Evolutionary conservation across 2,888 invertebrate genomes (phyloP).

Genomic region (Plebejus melissa): DNA sequence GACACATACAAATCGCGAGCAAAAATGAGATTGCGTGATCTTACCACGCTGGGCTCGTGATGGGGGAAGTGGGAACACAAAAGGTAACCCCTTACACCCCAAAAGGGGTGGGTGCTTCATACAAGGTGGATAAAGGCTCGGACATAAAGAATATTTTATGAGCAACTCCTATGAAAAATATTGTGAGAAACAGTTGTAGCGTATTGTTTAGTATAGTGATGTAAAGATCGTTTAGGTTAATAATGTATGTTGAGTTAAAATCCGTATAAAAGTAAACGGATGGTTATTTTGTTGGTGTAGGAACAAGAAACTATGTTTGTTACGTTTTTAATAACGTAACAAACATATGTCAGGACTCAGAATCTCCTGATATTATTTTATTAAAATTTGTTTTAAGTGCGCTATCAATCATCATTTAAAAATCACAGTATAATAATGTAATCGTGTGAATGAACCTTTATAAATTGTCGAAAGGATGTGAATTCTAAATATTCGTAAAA

Average conservation of each 20-base stretch:
- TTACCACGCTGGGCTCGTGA: conserved; percentile 42
- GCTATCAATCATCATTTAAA: neutral
- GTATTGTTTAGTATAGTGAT: neutral
- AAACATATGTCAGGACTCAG: too few relatives aligned
- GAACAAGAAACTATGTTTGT: too few relatives aligned
- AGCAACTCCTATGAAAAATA: neutral
- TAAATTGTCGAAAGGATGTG: neutral
- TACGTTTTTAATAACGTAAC: too few relatives aligned
- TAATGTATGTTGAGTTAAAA: too few relatives aligned
- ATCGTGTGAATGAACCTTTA: neutral
- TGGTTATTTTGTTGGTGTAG: too few relatives aligned
- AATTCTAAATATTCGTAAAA: neutral
- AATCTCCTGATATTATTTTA: too few relatives aligned
- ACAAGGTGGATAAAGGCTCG: conserved; percentile 3
- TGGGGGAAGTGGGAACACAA: conserved; percentile 43
- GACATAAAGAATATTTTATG: conserved; percentile 1
- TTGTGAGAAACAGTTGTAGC: neutral
- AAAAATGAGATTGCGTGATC: conserved; percentile 43
- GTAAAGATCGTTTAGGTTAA: too few relatives aligned
- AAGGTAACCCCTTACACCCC: conserved; percentile 46
- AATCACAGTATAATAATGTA: neutral
- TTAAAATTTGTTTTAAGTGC: too few relatives aligned
- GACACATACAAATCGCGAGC: conserved; percentile 43
- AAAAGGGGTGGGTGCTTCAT: conserved; percentile 35
- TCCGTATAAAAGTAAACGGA: too few relatives aligned